phyloP scores from a whole-genome alignment of 2,888 invertebrate genomes.

The Salticus scenicus region DNA sequence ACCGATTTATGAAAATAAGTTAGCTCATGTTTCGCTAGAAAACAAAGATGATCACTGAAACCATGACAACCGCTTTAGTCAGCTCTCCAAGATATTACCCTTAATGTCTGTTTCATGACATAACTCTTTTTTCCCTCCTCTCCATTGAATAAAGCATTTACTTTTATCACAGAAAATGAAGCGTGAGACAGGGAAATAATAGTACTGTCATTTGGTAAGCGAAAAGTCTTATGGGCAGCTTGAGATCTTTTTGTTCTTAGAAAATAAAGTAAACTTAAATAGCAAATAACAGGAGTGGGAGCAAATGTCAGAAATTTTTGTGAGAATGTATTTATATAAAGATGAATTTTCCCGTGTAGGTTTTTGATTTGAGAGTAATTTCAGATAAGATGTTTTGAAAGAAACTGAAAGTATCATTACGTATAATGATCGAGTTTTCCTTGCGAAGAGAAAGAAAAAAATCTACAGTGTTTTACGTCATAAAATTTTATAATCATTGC shows the following conservation, averaged over 20 bases:
- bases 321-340: no score
- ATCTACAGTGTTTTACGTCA: no score
- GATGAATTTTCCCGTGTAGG: no score
- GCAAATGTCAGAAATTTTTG: no score
- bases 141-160: constrained; percentile 47
- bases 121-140: constrained; percentile 44
- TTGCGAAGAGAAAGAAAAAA: no score
- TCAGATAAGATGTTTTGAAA: no score
- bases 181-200: constrained; percentile 41
- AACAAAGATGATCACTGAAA: constrained; percentile 36
- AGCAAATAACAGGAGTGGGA: no score
- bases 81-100: constrained; percentile 10
- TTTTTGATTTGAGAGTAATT: no score
- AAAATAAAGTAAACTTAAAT: not conserved
- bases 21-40: not conserved
- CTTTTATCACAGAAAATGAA: constrained; percentile 67
- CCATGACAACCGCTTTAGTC: constrained; percentile 44
- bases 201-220: not conserved
- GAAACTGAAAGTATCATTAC: no score
- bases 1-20: not conserved
- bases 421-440: no score
- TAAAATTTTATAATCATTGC: no score
- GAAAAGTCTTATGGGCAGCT: not conserved
- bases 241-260: not conserved
- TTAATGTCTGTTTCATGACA: constrained; percentile 37